Percentiles rank a stretch among this genome's conserved stretches.
phyloP scores from a whole-genome alignment of 2,888 invertebrate genomes.

The Ophion slaviceki region DNA sequence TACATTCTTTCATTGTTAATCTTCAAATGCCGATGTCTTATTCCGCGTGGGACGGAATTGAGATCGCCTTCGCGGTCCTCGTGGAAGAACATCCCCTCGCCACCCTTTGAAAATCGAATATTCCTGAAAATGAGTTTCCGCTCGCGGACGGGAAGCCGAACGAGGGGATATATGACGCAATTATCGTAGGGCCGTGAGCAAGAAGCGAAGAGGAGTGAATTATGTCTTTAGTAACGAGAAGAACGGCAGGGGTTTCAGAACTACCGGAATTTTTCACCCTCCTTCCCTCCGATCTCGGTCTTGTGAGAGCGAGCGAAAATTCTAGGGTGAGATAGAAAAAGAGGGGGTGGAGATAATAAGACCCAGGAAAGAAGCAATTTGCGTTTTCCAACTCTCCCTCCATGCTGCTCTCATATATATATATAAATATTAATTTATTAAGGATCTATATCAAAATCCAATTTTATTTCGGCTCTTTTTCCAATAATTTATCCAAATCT shows the following conservation, averaged over 20 bases:
- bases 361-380: constrained; percentile 45
- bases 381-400: constrained; percentile 28
- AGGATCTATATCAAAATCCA: no score
- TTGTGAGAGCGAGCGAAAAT: neutral
- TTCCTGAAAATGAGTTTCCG: constrained; percentile 51
- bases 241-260: neutral
- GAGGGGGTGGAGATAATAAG: neutral
- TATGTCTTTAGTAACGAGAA: constrained; percentile 26
- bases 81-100: neutral
- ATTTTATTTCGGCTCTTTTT: no score
- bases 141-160: constrained; percentile 7
- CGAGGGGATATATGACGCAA: constrained; percentile 35
- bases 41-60: neutral
- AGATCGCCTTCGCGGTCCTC: neutral
- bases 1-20: no score
- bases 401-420: constrained; percentile 1
- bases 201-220: constrained; percentile 16
- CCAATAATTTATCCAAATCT: no score
- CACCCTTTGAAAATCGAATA: constrained; percentile 37
- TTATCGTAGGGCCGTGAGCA: constrained; percentile 41
- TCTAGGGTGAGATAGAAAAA: neutral
- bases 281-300: no score
- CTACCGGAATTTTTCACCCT: constrained; percentile 25
- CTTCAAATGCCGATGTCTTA: no score
- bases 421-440: no score